A percentile compares a stretch with the other conserved stretches of the same genome.
Conservation (phyloP, 1,140 invertebrate species). For the Oncopodura yosiiana region DNA sequence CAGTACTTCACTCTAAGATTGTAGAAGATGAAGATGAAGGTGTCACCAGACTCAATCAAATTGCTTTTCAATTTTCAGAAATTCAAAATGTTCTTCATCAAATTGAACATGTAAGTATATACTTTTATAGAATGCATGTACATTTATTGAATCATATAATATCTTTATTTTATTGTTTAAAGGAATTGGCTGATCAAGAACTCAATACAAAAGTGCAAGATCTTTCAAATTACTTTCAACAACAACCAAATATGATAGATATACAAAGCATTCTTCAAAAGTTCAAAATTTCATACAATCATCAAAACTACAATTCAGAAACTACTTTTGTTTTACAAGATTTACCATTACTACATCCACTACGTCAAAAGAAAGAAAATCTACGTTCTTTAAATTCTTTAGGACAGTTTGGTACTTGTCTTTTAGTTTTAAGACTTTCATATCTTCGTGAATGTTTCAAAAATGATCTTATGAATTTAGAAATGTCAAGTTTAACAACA, state of each 20-base stretch:
- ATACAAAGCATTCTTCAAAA: background rate
- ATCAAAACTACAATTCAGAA: background rate
- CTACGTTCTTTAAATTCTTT: slow-evolving; percentile 29
- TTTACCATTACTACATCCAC: slow-evolving; percentile 29
- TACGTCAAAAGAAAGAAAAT: slow-evolving; percentile 27
- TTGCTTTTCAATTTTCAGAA: slow-evolving; percentile 34
- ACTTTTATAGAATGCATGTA: background rate
- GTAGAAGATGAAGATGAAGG: slow-evolving; percentile 17
- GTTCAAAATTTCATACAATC: background rate
- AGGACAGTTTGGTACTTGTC: slow-evolving; percentile 21
- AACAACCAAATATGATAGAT: too few species aligned
- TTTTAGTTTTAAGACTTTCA: slow-evolving; percentile 24
- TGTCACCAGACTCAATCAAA: slow-evolving; percentile 24
- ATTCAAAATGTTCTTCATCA: slow-evolving; percentile 26
- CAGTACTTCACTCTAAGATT: background rate
- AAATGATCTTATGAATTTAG: slow-evolving; percentile 26
- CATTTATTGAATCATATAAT: background rate
- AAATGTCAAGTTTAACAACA: slow-evolving; percentile 19
- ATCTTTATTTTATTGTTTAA: background rate
- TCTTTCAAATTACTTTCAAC: background rate
- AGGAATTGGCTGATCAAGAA: background rate
- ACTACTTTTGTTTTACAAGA: slow-evolving; percentile 4
- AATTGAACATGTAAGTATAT: slow-evolving; percentile 13
- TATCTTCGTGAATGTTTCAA: slow-evolving; percentile 5
- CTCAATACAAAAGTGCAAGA: background rate